Evolutionary conservation across 1,140 invertebrate genomes (phyloP).

Genomic region (Schlechtendalia chinensis): DNA sequence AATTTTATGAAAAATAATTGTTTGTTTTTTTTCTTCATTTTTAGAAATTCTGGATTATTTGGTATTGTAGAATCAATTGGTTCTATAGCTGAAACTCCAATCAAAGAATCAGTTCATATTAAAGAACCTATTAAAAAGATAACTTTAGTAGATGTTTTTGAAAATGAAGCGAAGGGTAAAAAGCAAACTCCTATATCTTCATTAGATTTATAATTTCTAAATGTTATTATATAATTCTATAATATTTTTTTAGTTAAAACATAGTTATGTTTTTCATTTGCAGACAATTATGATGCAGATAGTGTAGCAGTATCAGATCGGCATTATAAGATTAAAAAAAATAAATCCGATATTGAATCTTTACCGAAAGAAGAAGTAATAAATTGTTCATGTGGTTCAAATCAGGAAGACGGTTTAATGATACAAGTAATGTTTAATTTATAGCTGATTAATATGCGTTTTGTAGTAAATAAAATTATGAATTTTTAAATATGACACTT

Average conservation of each 20-base stretch:
- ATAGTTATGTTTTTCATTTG: background rate
- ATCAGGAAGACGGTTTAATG: constrained; percentile 91
- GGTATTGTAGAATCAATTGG: background rate
- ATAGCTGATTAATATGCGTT: too few species aligned
- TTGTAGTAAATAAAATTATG: too few species aligned
- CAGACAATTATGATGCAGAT: constrained; percentile 48
- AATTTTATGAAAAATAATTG: background rate
- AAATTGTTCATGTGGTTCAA: constrained; percentile 77
- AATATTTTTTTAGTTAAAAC: too few species aligned
- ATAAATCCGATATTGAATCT: constrained; percentile 50
- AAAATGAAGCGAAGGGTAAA: constrained; percentile 29
- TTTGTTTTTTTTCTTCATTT: constrained; percentile 15
- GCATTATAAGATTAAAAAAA: constrained; percentile 41
- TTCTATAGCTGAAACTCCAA: background rate
- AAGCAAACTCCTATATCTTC: background rate
- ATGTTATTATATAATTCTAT: too few species aligned
- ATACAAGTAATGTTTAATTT: constrained; percentile 60
- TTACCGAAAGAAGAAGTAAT: constrained; percentile 71
- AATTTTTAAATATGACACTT: too few species aligned
- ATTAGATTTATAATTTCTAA: background rate
- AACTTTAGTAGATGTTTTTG: constrained; percentile 3
- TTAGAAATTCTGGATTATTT: constrained; percentile 35
- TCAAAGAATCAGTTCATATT: background rate
- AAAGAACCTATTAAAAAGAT: constrained; percentile 40
- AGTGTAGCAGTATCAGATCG: constrained; percentile 9